Conservation (phyloP, 2,113 vertebrate genomes). For the Mirza zaza region DNA sequence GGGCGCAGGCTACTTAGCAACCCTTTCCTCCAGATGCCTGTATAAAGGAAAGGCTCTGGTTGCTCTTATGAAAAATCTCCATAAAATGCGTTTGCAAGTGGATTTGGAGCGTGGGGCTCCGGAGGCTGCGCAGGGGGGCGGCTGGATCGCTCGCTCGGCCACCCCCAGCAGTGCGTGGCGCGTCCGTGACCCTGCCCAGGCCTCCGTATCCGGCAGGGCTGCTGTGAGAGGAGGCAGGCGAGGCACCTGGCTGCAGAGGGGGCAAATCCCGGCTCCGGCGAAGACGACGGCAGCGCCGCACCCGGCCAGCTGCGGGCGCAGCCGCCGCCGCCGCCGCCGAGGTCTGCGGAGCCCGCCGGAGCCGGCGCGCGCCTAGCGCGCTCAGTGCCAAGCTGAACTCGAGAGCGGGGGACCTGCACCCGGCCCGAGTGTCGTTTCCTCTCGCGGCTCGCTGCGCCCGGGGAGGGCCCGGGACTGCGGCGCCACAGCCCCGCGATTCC, state of each 20-base stretch:
- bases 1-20: neutral
- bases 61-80: neutral
- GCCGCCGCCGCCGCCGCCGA: too few relatives aligned
- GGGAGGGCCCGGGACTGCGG: constrained; percentile 42
- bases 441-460: constrained; percentile 43
- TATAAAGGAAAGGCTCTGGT: neutral
- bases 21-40: neutral
- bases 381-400: constrained; percentile 58
- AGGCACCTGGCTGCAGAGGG: neutral
- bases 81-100: neutral
- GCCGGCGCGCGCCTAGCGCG: neutral
- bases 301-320: too few relatives aligned
- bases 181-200: neutral
- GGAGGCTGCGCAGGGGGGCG: neutral
- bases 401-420: constrained; percentile 71
- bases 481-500: constrained; percentile 66
- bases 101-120: neutral
- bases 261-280: neutral
- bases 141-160: neutral
- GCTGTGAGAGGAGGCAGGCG: neutral
- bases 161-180: neutral
- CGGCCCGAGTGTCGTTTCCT: constrained; percentile 74
- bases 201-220: neutral
- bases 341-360: neutral
- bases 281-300: neutral